Evolutionary conservation across 2,797 vertebrate species (phyloP), one percentile per base, ranked within the genome.

Genomic region (Pantherophis alleghaniensis): DNA sequence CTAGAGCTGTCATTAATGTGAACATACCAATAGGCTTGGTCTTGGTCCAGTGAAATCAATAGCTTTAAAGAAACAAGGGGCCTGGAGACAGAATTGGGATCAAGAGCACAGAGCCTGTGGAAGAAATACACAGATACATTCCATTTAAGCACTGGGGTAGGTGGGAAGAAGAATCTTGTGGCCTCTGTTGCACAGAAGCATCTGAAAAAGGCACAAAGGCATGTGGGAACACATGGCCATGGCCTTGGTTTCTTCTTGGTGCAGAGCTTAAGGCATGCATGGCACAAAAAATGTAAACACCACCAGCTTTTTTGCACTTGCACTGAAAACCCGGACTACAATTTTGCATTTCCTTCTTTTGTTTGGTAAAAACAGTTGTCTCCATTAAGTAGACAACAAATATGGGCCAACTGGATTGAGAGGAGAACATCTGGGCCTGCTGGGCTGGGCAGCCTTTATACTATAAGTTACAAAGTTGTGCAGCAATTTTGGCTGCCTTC

Each of bases 381-480:
- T 55, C 53, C 37, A 18, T 63, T 24, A 91, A 47, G 10, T 20
- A 92, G 26, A 22, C 86, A 56, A 57, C 26, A 69, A 87, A 66
- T 63, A 32, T 26, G 59, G 18, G 26, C 42, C 83, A 57, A 51
- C 86, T 69, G 24, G 86, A 61, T 88, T 14, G 69, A 6, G 89
- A 88, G 86, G 59, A 16, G 20, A 91, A 94, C 91, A 89, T 55
- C 91, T 91, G 91, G 24, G 28, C 37, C 37, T 91, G 93, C 89
- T 66, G 53, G 59, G 69, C 42, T 18, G 12, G 51, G 61, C 37
- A 47, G 42, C 51, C 83, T 79, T 92, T 7, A 11, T 59, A 22
- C 61, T 91, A 56, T 79, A 79, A 42, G 56, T 92, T 90, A 87
- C 74, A 90, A 94, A 90, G 61, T 87, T 37, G 20, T 0, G 18